Evolutionary conservation across 2,113 vertebrate genomes (phyloP).

Genomic region (Sitta europaea): DNA sequence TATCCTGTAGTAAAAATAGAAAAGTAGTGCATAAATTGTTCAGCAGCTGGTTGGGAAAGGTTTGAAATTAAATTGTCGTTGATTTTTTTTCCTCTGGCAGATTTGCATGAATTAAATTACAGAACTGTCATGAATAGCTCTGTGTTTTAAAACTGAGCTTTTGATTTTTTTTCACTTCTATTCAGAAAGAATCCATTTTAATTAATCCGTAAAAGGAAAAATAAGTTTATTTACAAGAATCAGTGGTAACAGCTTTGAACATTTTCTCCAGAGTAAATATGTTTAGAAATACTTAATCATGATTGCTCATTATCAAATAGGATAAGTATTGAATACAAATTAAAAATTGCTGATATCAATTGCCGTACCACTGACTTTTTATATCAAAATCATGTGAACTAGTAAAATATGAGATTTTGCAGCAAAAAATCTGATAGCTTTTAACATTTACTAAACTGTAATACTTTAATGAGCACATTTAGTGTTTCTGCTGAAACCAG

Average conservation of each 20-base stretch:
- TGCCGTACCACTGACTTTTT: background rate
- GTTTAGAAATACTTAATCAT: background rate
- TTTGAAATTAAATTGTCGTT: slow-evolving; percentile 73
- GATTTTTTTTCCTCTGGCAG: slow-evolving; percentile 63
- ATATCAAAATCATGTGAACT: background rate
- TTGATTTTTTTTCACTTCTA: background rate
- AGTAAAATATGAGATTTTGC: background rate
- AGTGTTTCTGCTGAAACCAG: background rate
- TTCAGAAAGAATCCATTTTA: slow-evolving; percentile 22
- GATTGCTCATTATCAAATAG: background rate
- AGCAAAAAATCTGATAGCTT: background rate
- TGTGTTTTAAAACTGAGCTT: slow-evolving; percentile 29
- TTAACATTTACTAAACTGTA: background rate
- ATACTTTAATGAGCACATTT: background rate
- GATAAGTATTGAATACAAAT: background rate
- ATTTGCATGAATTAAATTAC: slow-evolving; percentile 66
- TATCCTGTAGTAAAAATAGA: slow-evolving; percentile 69
- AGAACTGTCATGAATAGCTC: slow-evolving; percentile 4
- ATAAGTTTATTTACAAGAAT: background rate
- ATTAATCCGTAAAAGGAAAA: slow-evolving; percentile 2
- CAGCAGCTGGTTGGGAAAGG: slow-evolving; percentile 52
- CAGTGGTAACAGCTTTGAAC: background rate
- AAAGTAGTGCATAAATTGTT: slow-evolving; percentile 67
- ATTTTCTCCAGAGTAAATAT: background rate
- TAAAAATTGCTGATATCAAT: background rate